Evolutionary conservation across 2,797 vertebrate genomes (phyloP).

Genomic region (Poeciliopsis infans): DNA sequence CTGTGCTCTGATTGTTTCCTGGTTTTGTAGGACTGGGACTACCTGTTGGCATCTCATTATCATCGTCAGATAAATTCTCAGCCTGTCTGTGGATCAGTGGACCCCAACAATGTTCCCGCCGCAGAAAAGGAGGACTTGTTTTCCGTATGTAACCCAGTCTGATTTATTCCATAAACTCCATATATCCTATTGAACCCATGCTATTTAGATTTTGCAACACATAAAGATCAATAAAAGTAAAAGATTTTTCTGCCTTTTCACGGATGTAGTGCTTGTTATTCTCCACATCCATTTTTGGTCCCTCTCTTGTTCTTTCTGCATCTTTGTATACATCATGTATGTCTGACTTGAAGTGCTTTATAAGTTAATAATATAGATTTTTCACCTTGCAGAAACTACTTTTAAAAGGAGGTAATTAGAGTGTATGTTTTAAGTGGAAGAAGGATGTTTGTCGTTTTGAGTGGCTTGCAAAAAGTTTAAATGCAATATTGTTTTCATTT

Average conservation of each 20-base stretch:
- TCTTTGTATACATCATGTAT: not conserved
- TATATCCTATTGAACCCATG: not conserved
- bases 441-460: not conserved
- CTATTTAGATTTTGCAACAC: not conserved
- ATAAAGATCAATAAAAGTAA: not conserved
- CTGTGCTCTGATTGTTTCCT: not conserved
- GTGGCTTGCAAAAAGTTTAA: not conserved
- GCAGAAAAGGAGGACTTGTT: constrained; percentile 28
- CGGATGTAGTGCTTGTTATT: not conserved
- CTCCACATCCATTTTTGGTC: not conserved
- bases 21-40: constrained; percentile 90
- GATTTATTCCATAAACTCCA: not conserved
- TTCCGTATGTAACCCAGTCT: constrained; percentile 47
- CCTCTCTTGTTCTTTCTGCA: not conserved
- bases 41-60: constrained; percentile 90
- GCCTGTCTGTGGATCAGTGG: constrained; percentile 77
- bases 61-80: constrained; percentile 88
- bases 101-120: constrained; percentile 20
- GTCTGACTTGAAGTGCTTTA: not conserved
- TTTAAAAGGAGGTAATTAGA: not conserved
- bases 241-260: not conserved
- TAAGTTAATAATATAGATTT: not conserved
- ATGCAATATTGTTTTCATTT: not conserved
- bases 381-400: not conserved
- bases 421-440: not conserved